Conservation (phyloP, 2,888 invertebrate species). For the Zeuzera pyrina region DNA sequence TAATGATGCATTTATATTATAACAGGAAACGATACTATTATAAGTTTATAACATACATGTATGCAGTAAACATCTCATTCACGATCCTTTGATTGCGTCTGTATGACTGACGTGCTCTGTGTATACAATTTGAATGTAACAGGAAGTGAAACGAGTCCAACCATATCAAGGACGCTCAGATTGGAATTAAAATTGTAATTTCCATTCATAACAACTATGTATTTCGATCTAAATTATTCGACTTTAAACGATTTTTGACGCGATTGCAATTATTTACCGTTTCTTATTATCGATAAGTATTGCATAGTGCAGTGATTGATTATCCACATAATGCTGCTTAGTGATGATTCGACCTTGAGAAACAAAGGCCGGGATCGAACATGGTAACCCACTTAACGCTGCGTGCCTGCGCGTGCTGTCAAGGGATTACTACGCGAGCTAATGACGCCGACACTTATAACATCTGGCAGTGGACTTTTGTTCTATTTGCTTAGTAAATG, state of each 20-base stretch:
- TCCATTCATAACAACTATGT: slow-evolving; percentile 6
- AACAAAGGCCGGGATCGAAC: slow-evolving; percentile 32
- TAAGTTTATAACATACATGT: neutral
- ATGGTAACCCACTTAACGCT: slow-evolving; percentile 54
- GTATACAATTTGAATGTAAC: slow-evolving; percentile 60
- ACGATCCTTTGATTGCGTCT: slow-evolving; percentile 64
- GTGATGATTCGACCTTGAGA: slow-evolving; percentile 33
- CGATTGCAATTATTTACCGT: too few relatives aligned
- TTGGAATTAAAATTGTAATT: slow-evolving; percentile 41
- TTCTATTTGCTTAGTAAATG: slow-evolving; percentile 4
- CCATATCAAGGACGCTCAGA: slow-evolving; percentile 61
- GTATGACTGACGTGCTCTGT: slow-evolving; percentile 66
- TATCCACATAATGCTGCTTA: slow-evolving; percentile 1
- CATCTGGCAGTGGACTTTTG: slow-evolving; percentile 31
- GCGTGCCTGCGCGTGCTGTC: slow-evolving; percentile 53
- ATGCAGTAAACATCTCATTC: slow-evolving; percentile 60
- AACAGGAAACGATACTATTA: neutral
- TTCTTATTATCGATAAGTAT: too few relatives aligned
- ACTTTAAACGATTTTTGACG: too few relatives aligned
- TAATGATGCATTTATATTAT: too few relatives aligned
- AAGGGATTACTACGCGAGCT: slow-evolving; percentile 41
- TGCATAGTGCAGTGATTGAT: slow-evolving; percentile 18
- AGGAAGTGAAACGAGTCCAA: slow-evolving; percentile 64
- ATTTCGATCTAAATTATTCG: neutral
- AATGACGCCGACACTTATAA: slow-evolving; percentile 34